Conservation (phyloP, 64 coral and sea anemone species). For the Anthopleura sola region DNA sequence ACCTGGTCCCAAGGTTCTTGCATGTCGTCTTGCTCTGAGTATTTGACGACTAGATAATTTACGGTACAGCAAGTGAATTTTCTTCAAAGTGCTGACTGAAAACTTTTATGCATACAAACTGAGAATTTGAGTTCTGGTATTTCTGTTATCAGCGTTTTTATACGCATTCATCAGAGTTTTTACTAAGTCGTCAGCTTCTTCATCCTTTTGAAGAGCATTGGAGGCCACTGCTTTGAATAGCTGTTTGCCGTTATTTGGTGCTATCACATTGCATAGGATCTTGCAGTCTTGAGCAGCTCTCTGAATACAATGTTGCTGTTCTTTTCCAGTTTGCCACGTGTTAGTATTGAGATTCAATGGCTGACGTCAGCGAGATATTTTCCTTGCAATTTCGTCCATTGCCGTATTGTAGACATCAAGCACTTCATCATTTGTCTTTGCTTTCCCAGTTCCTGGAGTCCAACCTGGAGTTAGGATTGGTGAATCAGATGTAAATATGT, state of each 20-base stretch:
- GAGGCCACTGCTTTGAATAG: neutral
- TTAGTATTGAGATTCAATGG: no score
- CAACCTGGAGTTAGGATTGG: neutral
- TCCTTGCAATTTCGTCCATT: neutral
- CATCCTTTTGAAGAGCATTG: neutral
- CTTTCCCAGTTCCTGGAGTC: neutral
- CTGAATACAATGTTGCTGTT: no score
- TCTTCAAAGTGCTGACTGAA: conserved; percentile 32
- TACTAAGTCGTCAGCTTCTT: neutral
- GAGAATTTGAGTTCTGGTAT: conserved; percentile 30
- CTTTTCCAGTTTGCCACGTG: neutral
- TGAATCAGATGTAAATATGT: no score
- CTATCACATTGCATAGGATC: conserved; percentile 5
- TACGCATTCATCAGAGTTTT: neutral
- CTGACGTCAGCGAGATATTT: neutral
- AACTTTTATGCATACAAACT: conserved; percentile 40
- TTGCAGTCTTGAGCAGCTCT: neutral
- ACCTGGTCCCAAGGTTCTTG: neutral
- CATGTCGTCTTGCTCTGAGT: neutral
- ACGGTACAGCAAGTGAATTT: neutral
- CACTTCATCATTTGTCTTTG: no score
- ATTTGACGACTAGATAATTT: neutral
- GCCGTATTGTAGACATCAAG: neutral
- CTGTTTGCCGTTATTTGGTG: neutral
- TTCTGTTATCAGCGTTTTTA: conserved; percentile 7